phyloP scores from a whole-genome alignment of 1,140 invertebrate genomes.

The Ceratosolen solmsi region DNA sequence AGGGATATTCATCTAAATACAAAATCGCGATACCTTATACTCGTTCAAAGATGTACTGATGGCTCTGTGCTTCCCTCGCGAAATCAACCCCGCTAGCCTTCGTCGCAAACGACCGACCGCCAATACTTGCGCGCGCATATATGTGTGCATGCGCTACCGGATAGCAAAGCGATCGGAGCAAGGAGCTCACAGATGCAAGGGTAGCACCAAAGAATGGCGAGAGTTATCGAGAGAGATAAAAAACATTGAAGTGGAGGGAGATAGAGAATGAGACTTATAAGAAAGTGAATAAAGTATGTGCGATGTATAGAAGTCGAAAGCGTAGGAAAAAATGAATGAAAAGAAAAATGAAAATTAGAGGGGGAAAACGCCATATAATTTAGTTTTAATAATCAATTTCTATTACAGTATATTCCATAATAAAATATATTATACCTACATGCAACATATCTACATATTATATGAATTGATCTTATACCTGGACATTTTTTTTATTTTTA shows the following conservation, averaged over 20 bases:
- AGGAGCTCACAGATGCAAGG: conserved; percentile 30
- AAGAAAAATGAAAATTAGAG: neutral
- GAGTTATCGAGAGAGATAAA: conserved; percentile 31
- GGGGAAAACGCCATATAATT: no score
- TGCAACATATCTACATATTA: no score
- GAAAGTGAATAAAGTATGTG: no score
- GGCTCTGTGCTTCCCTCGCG: conserved; percentile 31
- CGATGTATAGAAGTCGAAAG: no score
- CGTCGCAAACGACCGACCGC: neutral
- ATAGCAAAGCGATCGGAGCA: conserved; percentile 21
- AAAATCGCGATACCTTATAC: conserved; percentile 58
- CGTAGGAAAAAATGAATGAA: neutral
- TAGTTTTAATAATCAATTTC: no score
- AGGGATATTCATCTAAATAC: neutral
- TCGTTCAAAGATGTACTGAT: conserved; percentile 67
- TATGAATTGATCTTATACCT: no score
- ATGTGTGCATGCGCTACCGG: neutral
- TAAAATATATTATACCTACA: no score
- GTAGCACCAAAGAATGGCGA: conserved; percentile 49
- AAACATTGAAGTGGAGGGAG: neutral
- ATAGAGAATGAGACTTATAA: neutral
- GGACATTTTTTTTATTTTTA: no score
- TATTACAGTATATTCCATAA: no score
- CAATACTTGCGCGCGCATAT: conserved; percentile 48
- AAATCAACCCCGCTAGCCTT: conserved; percentile 54